A percentile compares a stretch with the other conserved stretches of the same genome.
These are phyloP conservation scores for Dromius quadrimaculatus DNA, from an alignment of 2,888 invertebrate species.

Conservation along the genomic window DNA sequence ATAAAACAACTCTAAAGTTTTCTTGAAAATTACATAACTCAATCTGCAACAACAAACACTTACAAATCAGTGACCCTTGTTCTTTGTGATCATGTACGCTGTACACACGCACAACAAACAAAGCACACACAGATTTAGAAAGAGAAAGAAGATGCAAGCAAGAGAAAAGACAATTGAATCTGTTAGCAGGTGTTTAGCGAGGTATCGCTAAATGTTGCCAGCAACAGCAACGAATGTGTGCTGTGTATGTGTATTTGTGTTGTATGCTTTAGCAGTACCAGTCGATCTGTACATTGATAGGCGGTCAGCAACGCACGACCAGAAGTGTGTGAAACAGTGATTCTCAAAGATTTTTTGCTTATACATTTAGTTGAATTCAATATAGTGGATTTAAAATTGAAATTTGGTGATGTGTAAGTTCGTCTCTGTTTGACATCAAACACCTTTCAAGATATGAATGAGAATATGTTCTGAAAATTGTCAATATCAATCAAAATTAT, in stretches of 20 bases:
- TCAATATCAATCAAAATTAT: no score
- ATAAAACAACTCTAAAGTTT: no score
- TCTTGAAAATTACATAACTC: background rate
- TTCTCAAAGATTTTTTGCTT: background rate
- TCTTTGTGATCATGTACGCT: no score
- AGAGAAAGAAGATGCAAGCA: conserved; percentile 7
- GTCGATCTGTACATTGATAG: conserved; percentile 32
- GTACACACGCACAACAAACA: background rate
- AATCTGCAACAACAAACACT: background rate
- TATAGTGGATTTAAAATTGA: no score
- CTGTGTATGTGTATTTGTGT: conserved; percentile 2
- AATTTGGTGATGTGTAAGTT: no score
- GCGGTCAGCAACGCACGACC: conserved; percentile 30
- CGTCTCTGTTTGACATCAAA: no score
- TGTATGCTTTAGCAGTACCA: conserved; percentile 32
- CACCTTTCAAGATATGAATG: no score
- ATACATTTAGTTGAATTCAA: no score
- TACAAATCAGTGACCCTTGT: background rate
- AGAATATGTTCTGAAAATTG: no score
- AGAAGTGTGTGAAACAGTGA: conserved; percentile 6
- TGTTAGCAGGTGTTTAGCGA: conserved; percentile 43
- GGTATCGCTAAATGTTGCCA: conserved; percentile 42
- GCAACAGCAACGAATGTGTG: conserved; percentile 11
- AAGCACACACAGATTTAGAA: background rate
- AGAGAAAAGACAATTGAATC: conserved; percentile 38